Evolutionary conservation across 92 coral and sea anemone species (phyloP), one percentile per base, ranked within the genome.

Genomic region (Montipora capitata): DNA sequence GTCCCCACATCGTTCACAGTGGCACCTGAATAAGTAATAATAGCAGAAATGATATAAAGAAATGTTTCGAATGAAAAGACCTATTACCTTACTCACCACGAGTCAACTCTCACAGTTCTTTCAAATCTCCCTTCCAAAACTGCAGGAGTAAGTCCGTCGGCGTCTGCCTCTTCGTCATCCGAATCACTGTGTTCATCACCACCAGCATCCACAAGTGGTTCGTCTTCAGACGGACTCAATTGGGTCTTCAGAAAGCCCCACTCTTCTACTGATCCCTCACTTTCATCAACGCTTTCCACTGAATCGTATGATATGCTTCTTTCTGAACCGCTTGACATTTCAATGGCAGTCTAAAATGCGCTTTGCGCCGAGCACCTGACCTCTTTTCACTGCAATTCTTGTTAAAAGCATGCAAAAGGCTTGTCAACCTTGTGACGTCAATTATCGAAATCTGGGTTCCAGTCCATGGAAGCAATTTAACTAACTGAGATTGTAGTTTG

Each of bases 1-100:
- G 15, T 69, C 72, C 4, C 48, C 35, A 40, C 88, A 84, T 10
- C 62, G 85, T 18, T 51, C 66, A 59, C 88, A 84, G 10, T 59
- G 64, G 52, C 83, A 84, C 88, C 88, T 64, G 69, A 64, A 64
- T 39, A 39, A 39, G 78, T 6, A 18, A 44, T 44, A 44, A 44
- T 44, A 44, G 49, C 49, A 44, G 49, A 44, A 44, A 44, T 7
- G 49, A 44, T 44, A 44, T 44, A 0, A 44, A 7, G 7, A 44
- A 44, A 44, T 0, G 5, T 44, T 44, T 44, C 49, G 5, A 44
- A 44, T 7, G 49, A 44, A 44, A 44, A 44, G 49, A 44, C 7
- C 49, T 44, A 44, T 44, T 44, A 44, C 49, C 49, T 17, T 10
- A 39, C 78, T 17, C 20, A 40, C 56, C 49, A 40, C 20, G 68